Evolutionary conservation across 2,113 vertebrate species (phyloP).

Genomic region (Natator depressus): DNA sequence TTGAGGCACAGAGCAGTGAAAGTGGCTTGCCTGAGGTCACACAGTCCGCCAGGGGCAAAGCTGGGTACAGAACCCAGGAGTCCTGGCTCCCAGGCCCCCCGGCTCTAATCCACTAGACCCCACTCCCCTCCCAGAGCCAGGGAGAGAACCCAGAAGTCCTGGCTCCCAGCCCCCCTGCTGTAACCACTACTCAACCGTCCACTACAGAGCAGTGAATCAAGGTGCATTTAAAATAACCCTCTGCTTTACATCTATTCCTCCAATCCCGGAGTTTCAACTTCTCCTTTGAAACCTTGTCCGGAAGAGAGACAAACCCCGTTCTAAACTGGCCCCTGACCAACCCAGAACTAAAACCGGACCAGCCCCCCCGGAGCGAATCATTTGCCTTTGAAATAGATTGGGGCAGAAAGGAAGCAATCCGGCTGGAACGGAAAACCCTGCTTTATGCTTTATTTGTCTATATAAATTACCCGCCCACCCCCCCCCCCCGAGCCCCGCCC

Average conservation of each 20-base stretch:
- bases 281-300: background rate
- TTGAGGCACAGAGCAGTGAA: background rate
- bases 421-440: background rate
- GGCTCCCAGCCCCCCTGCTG: background rate
- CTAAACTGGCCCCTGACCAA: background rate
- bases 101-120: too few relatives aligned
- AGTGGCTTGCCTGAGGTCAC: background rate
- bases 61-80: background rate
- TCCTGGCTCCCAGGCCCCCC: too few relatives aligned
- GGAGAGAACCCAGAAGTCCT: background rate
- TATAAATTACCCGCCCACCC: constrained; percentile 8
- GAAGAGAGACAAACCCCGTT: background rate
- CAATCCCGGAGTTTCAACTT: background rate
- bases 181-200: background rate
- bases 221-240: background rate
- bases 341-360: background rate
- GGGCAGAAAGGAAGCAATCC: background rate
- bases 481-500: background rate
- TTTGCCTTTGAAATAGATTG: background rate
- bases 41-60: background rate
- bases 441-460: background rate
- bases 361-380: accelerated
- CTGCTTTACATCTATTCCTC: background rate
- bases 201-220: too few relatives aligned
- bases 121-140: too few relatives aligned